Base-by-base conservation (phyloP, 2,888 invertebrate species). In the Vanessa cardui region DNA sequence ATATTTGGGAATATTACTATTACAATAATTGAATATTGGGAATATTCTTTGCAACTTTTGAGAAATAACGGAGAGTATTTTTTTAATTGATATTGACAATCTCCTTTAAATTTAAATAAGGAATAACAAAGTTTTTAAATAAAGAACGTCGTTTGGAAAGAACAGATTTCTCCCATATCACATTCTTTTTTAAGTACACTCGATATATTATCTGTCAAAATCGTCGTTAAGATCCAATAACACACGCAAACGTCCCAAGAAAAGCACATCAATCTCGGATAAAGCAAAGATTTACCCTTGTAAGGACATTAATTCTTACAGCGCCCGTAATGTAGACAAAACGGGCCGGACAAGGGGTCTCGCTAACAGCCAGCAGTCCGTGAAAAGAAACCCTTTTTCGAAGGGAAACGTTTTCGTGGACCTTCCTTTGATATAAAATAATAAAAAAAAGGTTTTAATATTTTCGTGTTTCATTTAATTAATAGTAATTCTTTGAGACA, bases 381-480 rank as follows among this genome's bases (percentile, higher is more conserved):
- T 87, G 85, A 84, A 89, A 89, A 85, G 87, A 88, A 88, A 88
- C 87, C 90, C 88, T 87, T 89, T 87, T 84, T 82, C 74, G 77
- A 49, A 56, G 60, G 59, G 58, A 62, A 63, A 69, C 39, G 44
- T 39, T 5, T 45, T n/a, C n/a, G 21, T 71, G 69, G 72, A 72
- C 62, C 20, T 73, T 12, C 64, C 67, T 56, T 46, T 12, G 16
- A 6, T n/a, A 7, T 15, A 54, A 16, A 54, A 4, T 6, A 5
- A 20, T 52, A 26, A 31, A 31, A 54, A 54, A 54, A 54, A 31
- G 6, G 16, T 52, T 31, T 52, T 31, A 26, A 31, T 31, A 39
- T 39, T 12, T 39, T 39, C 12, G 39, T 39, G 39, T 12, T 9
- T 4, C 39, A 39, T 39, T 39, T 39, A 39, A 39, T 39, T 3